phyloP scores from a whole-genome alignment of 2,888 invertebrate genomes.

The Macaria notata region DNA sequence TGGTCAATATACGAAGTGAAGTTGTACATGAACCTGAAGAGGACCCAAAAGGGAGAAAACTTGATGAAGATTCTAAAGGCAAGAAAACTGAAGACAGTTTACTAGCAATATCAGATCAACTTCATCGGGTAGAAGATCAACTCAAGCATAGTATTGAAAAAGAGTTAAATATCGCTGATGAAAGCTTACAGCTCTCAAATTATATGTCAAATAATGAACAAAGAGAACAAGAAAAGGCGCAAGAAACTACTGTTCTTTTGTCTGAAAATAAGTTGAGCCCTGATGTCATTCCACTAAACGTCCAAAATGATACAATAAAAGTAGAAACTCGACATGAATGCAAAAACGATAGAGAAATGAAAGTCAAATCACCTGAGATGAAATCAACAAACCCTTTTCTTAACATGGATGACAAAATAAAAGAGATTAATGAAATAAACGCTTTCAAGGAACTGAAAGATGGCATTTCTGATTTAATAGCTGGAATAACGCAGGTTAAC shows the following conservation, averaged over 20 bases:
- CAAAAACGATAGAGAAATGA: slow-evolving; percentile 36
- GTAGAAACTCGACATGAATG: slow-evolving; percentile 38
- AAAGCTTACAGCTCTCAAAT: slow-evolving; percentile 56
- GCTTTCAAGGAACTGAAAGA: slow-evolving; percentile 78
- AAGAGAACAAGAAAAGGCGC: slow-evolving; percentile 52
- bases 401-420: slow-evolving; percentile 61
- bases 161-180: slow-evolving; percentile 66
- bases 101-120: slow-evolving; percentile 72
- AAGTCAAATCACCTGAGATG: slow-evolving; percentile 40
- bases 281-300: slow-evolving; percentile 49
- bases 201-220: slow-evolving; percentile 47
- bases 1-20: slow-evolving; percentile 53
- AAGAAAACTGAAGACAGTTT: slow-evolving; percentile 78
- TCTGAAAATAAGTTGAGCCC: slow-evolving; percentile 55
- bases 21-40: slow-evolving; percentile 26
- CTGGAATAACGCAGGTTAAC: slow-evolving; percentile 76
- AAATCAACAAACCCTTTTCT: slow-evolving; percentile 70
- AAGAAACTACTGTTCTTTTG: slow-evolving; percentile 51
- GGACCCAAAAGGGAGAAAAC: slow-evolving; percentile 34
- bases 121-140: slow-evolving; percentile 75
- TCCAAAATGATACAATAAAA: slow-evolving; percentile 57
- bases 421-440: slow-evolving; percentile 72
- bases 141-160: slow-evolving; percentile 74
- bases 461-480: slow-evolving; percentile 76
- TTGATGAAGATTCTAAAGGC: slow-evolving; percentile 53